Percentiles rank a stretch among this genome's conserved stretches.
These are phyloP conservation scores for Vireo griseus DNA, from an alignment of 2,797 vertebrate genomes.

Conservation along the genomic window DNA sequence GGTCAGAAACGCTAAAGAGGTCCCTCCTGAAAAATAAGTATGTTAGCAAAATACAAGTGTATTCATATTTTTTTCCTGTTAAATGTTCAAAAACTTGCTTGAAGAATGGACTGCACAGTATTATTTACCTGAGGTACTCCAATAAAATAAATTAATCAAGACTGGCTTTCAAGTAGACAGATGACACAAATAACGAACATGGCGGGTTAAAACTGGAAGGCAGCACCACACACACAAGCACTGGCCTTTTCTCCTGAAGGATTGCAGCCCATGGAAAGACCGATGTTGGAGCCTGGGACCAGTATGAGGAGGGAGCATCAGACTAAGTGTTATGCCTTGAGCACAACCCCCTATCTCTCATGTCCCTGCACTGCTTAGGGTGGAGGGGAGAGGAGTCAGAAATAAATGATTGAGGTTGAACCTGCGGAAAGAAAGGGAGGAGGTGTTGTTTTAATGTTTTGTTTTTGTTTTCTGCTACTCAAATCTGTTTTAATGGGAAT, in stretches of 20 bases:
- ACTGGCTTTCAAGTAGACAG: not conserved
- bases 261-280: not conserved
- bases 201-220: not conserved
- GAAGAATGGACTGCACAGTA: not conserved
- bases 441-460: not conserved
- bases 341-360: not conserved
- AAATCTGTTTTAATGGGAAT: not conserved
- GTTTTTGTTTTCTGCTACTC: not conserved
- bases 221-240: not conserved
- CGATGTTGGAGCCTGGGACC: not conserved
- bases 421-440: not conserved
- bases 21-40: not conserved
- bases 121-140: not conserved
- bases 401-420: accelerated
- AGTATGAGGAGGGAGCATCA: not conserved
- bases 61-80: not conserved
- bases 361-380: not conserved
- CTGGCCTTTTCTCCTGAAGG: not conserved
- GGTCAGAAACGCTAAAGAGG: not conserved
- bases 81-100: not conserved
- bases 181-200: not conserved
- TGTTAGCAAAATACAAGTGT: not conserved
- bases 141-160: not conserved
- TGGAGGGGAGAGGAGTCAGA: not conserved
- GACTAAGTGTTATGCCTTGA: not conserved